Conservation (phyloP, 1,140 invertebrate genomes). For the Physella acuta region DNA sequence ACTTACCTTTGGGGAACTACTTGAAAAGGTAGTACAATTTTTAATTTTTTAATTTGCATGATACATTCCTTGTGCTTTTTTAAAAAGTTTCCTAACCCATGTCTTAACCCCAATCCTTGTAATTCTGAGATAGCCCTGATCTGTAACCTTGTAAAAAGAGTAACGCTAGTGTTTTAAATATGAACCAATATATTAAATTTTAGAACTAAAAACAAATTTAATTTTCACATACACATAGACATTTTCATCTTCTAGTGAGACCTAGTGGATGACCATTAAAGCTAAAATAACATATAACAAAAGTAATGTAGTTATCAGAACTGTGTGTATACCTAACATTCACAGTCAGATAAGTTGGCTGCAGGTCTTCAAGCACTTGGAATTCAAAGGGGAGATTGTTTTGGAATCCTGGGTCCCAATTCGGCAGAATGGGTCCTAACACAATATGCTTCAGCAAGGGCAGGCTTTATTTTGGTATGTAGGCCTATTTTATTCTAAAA, state of each 20-base stretch:
- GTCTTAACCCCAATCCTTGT: neutral
- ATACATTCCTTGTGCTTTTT: neutral
- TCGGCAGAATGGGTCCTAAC: conserved; percentile 78
- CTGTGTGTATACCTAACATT: too few species aligned
- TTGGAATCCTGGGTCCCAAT: conserved; percentile 91
- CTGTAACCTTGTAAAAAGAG: neutral
- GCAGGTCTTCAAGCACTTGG: conserved; percentile 78
- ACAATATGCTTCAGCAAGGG: conserved; percentile 76
- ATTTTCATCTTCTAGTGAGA: too few species aligned
- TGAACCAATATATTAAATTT: too few species aligned
- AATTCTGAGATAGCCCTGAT: neutral
- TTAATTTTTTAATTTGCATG: neutral
- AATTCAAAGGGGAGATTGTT: conserved; percentile 75
- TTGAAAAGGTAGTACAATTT: conserved; percentile 16
- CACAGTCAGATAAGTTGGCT: conserved; percentile 76
- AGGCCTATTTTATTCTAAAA: neutral
- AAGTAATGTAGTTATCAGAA: too few species aligned
- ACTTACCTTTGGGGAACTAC: conserved; percentile 10
- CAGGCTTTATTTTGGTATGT: conserved; percentile 77
- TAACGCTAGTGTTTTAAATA: too few species aligned
- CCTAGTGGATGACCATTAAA: too few species aligned
- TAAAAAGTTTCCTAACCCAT: neutral
- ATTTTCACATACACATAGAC: too few species aligned
- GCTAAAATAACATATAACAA: too few species aligned
- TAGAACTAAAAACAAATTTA: too few species aligned